Evolutionary conservation across 2,797 vertebrate genomes (phyloP), one percentile per base, ranked within the genome.

Genomic region (Ispidina picta): DNA sequence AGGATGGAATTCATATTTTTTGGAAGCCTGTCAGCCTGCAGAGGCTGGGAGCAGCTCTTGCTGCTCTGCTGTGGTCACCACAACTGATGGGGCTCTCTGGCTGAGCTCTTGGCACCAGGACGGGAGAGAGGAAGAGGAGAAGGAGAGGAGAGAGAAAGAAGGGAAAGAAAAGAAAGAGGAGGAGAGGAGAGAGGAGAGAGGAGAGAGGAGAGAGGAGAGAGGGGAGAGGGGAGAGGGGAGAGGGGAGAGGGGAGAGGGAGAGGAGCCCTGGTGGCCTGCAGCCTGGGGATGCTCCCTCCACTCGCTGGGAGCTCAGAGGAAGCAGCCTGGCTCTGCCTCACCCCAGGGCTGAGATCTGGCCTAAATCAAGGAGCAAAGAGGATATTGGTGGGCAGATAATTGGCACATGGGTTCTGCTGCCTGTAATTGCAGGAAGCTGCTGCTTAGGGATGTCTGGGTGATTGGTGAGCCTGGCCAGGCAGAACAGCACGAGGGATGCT

Each of bases 341-440:
- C 41, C 71, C 66, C 26, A 4, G 64, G 83, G 76, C 89, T 31
- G 74, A 37, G 85, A 23, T 83, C 95, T 94, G 93, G 95, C 82
- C 90, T 95, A 4, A 33, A 71, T 94, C 94, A 93, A 92, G 89
- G 58, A 14, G 46, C 21, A 4, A 23, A 66, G 70, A 82, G 90
- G 93, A 93, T 91, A 25, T 85, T 90, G 81, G 63, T 28, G 58
- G 29, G 31, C 33, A 5, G 62, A 37, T 87, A 85, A 80, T 94
- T 82, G 78, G 83, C 75, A 62, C 48, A 41, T 80, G 89, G 81
- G 82, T 87, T 84, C 92, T 93, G 93, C 68, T 64, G 77, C 52
- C 65, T 18, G 29, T 91, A 92, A 89, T 93, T 86, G 83, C 91
- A 94, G 94, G 95, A 93, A 95, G 83, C 85, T 31, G 65, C 83